Evolutionary conservation across 2,113 vertebrate genomes (phyloP), one percentile per base, ranked within the genome.

Genomic region (Chionis minor): DNA sequence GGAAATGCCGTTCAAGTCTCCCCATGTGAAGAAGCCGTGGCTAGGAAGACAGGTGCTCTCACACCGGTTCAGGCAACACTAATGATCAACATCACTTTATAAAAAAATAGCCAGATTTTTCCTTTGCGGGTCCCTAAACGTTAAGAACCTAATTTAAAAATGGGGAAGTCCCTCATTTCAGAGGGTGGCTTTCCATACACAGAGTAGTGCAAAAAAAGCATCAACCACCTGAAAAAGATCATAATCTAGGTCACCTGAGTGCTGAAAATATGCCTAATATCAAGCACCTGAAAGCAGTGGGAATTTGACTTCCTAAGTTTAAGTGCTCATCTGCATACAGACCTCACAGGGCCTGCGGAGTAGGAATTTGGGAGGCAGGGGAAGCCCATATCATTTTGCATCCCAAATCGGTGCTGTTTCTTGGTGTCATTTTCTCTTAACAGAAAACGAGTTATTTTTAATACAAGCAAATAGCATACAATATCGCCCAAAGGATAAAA

Each of bases 21-120:
- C 18, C 22, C 3, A 1, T 0, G 0, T 5, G 14, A 17, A 72
- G 18, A 59, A 20, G 81, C 82, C 0, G 0, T 13, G 44, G 19
- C 63, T 8, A 61, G 75, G 44, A 10, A 30, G 52, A 21, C 1
- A 1, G 61, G 24, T 42, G 16, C 7, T 52, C 69, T 85, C 40
- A 20, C 61, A 26, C 3, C 1, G 0, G 7, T 33, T 78, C 23
- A 35, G 51, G 27, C 59, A 62, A 38, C 6, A 6, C 10, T 22
- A 38, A 71, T 4, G 77, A 47, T 44, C 63, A 38, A 3, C n/a
- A 35, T 22, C 27, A 9, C 55, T 51, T 45, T 2, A 23, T 33
- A 20, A 56, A 42, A 3, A 71, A 45, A 70, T 4, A 33, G 1
- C 2, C 10, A 7, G 23, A 9, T 9, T 54, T 67, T 67, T 23